Evolutionary conservation across 2,113 vertebrate genomes (phyloP).

Genomic region (Dryoscopus gambensis): DNA sequence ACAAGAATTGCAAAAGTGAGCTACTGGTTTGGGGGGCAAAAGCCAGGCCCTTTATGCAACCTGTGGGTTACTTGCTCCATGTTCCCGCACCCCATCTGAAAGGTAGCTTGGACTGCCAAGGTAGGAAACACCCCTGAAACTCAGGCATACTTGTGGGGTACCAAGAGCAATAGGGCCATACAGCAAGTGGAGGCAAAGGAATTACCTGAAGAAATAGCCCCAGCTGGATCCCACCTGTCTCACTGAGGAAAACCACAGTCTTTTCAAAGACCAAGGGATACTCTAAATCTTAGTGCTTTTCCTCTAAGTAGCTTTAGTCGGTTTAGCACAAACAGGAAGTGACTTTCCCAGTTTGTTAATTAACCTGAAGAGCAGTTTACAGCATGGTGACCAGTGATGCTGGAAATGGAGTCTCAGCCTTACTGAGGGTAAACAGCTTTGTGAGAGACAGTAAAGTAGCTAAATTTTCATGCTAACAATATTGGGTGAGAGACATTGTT

Average conservation of each 20-base stretch:
- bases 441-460: not conserved
- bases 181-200: not conserved
- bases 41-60: not conserved
- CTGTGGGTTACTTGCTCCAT: not conserved
- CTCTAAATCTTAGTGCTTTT: not conserved
- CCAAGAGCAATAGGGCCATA: not conserved
- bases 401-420: not conserved
- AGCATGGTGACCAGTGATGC: not conserved
- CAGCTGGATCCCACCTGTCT: rapidly evolving
- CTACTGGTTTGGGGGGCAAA: not conserved
- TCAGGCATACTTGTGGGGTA: not conserved
- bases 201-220: not conserved
- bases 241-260: not conserved
- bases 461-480: not conserved
- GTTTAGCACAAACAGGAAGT: not conserved
- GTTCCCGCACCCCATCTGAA: not conserved
- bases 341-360: not conserved
- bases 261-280: not conserved
- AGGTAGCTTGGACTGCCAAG: not conserved
- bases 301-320: not conserved
- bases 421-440: not conserved
- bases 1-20: not conserved
- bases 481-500: not conserved
- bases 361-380: not conserved
- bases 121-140: not conserved